These are phyloP conservation scores for Isotomurus palustris DNA, from an alignment of 2,888 invertebrate genomes.

Conservation along the genomic window DNA sequence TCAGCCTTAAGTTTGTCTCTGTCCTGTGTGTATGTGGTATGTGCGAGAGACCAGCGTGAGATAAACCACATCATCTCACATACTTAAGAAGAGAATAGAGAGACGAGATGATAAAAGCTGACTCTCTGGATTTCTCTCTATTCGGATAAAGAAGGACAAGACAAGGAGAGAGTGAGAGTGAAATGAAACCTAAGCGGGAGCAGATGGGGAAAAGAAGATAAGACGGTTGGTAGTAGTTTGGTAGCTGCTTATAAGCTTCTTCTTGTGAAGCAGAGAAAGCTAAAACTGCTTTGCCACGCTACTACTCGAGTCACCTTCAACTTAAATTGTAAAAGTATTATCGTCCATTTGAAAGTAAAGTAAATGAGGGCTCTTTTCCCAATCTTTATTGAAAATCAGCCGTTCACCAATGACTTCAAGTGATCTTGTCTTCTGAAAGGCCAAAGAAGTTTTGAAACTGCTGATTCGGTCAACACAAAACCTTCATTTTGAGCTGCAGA, in stretches of 20 bases:
- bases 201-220: too few species aligned
- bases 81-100: background rate
- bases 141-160: background rate
- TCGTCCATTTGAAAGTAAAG: constrained; percentile 10
- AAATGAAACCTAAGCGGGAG: too few species aligned
- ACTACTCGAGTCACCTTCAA: too few species aligned
- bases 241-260: too few species aligned
- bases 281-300: too few species aligned
- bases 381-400: constrained; percentile 31
- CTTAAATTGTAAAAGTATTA: constrained; percentile 11
- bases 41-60: too few species aligned
- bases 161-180: background rate
- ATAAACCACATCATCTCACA: constrained; percentile 2
- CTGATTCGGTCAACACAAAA: constrained; percentile 33
- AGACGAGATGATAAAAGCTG: background rate
- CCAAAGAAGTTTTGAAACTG: constrained; percentile 25
- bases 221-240: too few species aligned
- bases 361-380: constrained; percentile 10
- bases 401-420: constrained; percentile 8
- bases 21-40: too few species aligned
- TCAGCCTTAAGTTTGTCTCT: too few species aligned
- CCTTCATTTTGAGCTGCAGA: too few species aligned
- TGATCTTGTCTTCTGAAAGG: constrained; percentile 20
- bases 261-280: too few species aligned
- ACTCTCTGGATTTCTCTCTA: background rate